Base-by-base conservation (phyloP, 2,797 vertebrate species). In the Lophius americanus region DNA sequence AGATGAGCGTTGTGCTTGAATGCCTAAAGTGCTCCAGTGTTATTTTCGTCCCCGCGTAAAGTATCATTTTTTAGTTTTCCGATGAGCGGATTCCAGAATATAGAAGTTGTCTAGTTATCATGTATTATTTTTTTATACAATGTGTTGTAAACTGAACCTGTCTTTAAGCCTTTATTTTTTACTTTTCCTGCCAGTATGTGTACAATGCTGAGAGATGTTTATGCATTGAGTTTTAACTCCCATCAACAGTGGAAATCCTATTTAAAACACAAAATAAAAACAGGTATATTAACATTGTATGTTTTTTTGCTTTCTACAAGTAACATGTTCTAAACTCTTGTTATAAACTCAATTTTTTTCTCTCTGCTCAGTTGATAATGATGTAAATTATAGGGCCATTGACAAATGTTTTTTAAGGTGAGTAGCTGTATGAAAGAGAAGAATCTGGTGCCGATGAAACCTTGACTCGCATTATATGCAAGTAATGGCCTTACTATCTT, bases 221-320 rank as follows among this genome's bases (percentile, higher is more conserved):
- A 79, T 76, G 78, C 84, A 87, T 80, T 83, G 60, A 78, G 81
- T 87, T 90, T 85, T 39, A 70, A 82, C 79, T 80, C 84, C 73
- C 84, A 75, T 87, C 78, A 35, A 77, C 71, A 76, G 54, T 84
- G 75, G 84, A 82, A 85, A 76, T 80, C 72, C 82, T 91, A 90
- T 90, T 92, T 90, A 89, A 90, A 83, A 90, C 81, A 88, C 87
- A 79, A 75, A 91, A 92, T 90, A 90, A 92, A 93, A 83, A 72
- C 75, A 80, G 76, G 88, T 91, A 81, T 89, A 88, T 86, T 85
- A 89, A 89, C 64, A 74, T 73, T 23, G 23, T 23, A 23, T 23
- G 23, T 23, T 23, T 23, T 23, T 23, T 23, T 23, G 23, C 23
- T 23, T 23, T 23, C 23, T 23, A 23, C 23, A 23, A 80, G 73